Conservation (phyloP, 2,797 vertebrate species). For the Hemibagrus guttatus region DNA sequence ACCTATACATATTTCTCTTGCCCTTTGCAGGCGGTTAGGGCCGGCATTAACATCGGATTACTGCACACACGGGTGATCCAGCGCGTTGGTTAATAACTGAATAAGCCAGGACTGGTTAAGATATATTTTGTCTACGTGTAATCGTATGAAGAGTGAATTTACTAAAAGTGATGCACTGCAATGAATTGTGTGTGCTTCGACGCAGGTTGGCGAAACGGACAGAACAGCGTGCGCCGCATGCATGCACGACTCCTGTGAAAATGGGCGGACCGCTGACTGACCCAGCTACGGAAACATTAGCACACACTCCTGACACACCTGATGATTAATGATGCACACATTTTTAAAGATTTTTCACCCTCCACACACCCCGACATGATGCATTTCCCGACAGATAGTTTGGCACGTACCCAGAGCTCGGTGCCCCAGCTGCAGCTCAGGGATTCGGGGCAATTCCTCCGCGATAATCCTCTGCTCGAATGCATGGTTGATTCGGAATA, state of each 20-base stretch:
- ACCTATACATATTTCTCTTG: background rate
- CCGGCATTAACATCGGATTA: constrained; percentile 49
- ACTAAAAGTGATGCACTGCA: background rate
- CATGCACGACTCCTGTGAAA: constrained; percentile 26
- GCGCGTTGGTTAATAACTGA: constrained; percentile 30
- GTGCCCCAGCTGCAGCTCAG: constrained; percentile 79
- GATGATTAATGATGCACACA: constrained; percentile 22
- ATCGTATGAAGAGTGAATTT: background rate
- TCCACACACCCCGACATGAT: background rate
- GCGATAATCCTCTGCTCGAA: constrained; percentile 58
- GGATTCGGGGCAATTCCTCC: constrained; percentile 58
- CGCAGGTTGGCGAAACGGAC: background rate
- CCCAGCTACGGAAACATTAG: background rate
- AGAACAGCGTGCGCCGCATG: constrained; percentile 1
- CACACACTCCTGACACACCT: constrained; percentile 25
- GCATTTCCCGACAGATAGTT: background rate
- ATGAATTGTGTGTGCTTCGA: background rate
- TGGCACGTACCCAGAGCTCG: constrained; percentile 76
- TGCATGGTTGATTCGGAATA: constrained; percentile 47
- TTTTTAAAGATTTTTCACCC: background rate
- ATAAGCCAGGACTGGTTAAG: background rate
- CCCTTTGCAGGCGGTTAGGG: constrained; percentile 32
- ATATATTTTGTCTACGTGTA: too few species aligned
- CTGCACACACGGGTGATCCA: constrained; percentile 22
- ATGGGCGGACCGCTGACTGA: constrained; percentile 44